Percentiles rank a stretch among this genome's conserved stretches.
These are phyloP conservation scores for Mesopsocus fuscifrons DNA, from an alignment of 2,888 invertebrate species.

Conservation along the genomic window DNA sequence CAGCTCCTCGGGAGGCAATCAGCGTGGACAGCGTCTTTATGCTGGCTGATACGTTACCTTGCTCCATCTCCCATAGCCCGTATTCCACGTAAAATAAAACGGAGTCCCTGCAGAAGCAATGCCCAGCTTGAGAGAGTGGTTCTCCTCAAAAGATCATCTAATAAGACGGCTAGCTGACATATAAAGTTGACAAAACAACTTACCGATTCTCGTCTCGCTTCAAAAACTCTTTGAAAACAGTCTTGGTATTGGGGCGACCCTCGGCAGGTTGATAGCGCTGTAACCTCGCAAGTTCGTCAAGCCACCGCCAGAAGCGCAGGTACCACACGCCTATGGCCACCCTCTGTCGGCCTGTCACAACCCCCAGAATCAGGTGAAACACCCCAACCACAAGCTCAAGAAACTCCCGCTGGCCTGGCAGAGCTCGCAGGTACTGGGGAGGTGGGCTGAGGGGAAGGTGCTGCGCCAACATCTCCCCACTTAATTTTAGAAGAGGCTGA, in stretches of 20 bases:
- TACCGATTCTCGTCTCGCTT: background rate
- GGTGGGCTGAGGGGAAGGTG: background rate
- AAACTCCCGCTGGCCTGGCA: background rate
- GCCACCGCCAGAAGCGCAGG: conserved; percentile 5
- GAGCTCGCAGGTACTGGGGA: conserved; percentile 3
- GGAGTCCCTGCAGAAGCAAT: too few relatives aligned
- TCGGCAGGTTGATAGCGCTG: background rate
- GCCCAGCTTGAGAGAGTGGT: too few relatives aligned
- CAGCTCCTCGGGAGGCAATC: background rate
- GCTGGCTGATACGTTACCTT: background rate
- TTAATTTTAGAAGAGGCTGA: conserved; percentile 1
- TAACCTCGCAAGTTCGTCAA: background rate
- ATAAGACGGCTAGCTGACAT: too few relatives aligned
- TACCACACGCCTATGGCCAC: background rate
- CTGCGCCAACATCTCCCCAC: background rate
- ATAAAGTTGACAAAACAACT: too few relatives aligned
- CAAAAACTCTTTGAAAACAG: conserved; percentile 3
- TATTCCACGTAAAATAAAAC: conserved; percentile 1
- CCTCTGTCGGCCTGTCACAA: background rate
- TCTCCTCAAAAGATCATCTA: too few relatives aligned
- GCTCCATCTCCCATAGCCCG: background rate
- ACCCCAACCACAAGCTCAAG: background rate
- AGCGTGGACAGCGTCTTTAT: conserved; percentile 1
- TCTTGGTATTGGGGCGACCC: background rate
- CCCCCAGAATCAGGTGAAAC: background rate